Evolutionary conservation across 2,888 invertebrate genomes (phyloP).

Genomic region (Aelia acuminata): DNA sequence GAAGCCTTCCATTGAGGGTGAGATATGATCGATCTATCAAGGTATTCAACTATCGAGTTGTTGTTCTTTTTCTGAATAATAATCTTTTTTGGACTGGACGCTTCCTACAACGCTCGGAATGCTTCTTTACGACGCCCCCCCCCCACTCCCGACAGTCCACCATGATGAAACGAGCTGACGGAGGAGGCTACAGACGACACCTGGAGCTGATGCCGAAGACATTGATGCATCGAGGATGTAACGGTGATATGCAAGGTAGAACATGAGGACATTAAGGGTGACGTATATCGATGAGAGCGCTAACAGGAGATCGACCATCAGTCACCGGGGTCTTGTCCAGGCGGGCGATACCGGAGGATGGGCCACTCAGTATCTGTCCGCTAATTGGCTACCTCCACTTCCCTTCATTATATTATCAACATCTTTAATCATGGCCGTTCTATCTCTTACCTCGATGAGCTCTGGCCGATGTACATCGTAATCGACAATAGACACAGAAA

Average conservation of each 20-base stretch:
- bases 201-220: slow-evolving; percentile 40
- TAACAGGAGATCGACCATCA: slow-evolving; percentile 36
- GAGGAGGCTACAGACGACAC: slow-evolving; percentile 1
- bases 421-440: neutral
- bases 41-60: too few relatives aligned
- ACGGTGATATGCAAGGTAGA: slow-evolving; percentile 45
- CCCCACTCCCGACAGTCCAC: neutral
- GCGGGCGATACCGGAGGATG: neutral
- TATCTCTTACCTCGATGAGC: neutral
- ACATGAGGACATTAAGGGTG: slow-evolving; percentile 41
- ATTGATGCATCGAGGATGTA: slow-evolving; percentile 49
- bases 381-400: neutral
- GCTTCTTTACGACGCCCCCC: neutral
- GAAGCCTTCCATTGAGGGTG: too few relatives aligned
- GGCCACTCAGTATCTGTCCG: slow-evolving; percentile 5
- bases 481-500: too few relatives aligned
- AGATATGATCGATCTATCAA: too few relatives aligned
- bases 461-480: too few relatives aligned
- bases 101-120: neutral
- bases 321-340: slow-evolving; percentile 36
- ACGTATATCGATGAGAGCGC: slow-evolving; percentile 33
- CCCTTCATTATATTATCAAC: slow-evolving; percentile 18
- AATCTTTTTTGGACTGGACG: neutral
- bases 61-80: too few relatives aligned
- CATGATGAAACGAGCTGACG: neutral